A percentile compares a stretch with the other conserved stretches of the same genome.
Evolutionary conservation across 2,113 vertebrate genomes (phyloP).

Genomic region (Calypte anna): DNA sequence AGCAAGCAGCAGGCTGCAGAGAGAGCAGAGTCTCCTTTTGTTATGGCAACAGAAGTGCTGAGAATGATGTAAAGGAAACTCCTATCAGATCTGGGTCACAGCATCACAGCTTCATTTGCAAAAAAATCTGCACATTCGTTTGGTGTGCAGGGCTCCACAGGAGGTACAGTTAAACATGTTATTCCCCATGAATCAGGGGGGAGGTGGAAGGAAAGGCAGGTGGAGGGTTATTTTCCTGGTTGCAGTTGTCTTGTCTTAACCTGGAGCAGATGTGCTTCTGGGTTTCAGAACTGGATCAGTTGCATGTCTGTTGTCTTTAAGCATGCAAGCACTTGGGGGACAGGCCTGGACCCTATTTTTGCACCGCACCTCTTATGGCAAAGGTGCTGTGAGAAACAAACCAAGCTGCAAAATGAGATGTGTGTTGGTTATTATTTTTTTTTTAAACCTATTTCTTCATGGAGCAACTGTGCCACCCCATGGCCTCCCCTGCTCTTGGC

Average conservation of each 20-base stretch:
- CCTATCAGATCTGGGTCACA: slow-evolving; percentile 59
- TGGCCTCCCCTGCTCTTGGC: rapidly evolving
- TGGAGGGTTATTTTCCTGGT: not conserved
- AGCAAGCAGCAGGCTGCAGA: not conserved
- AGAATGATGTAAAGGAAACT: slow-evolving; percentile 65
- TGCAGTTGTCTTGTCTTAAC: slow-evolving; percentile 38
- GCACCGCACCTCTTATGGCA: not conserved
- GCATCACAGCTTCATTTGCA: not conserved
- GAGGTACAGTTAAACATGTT: slow-evolving; percentile 11
- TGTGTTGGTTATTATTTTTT: not conserved
- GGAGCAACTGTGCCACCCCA: not conserved
- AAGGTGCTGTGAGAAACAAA: not conserved
- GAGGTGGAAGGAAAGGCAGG: slow-evolving; percentile 11
- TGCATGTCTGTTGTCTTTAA: not conserved
- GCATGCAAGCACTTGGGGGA: not conserved
- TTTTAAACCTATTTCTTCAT: rapidly evolving
- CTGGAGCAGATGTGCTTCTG: slow-evolving; percentile 36
- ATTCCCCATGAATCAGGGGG: slow-evolving; percentile 55
- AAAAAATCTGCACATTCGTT: not conserved
- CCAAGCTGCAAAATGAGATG: rapidly evolving
- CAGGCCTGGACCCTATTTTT: not conserved
- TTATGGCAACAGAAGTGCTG: slow-evolving; percentile 65
- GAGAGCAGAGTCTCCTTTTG: slow-evolving; percentile 40
- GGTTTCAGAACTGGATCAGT: not conserved
- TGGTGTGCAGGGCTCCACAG: slow-evolving; percentile 28